These are phyloP conservation scores for Synchiropus splendidus DNA, from an alignment of 2,113 vertebrate species.

Conservation along the genomic window DNA sequence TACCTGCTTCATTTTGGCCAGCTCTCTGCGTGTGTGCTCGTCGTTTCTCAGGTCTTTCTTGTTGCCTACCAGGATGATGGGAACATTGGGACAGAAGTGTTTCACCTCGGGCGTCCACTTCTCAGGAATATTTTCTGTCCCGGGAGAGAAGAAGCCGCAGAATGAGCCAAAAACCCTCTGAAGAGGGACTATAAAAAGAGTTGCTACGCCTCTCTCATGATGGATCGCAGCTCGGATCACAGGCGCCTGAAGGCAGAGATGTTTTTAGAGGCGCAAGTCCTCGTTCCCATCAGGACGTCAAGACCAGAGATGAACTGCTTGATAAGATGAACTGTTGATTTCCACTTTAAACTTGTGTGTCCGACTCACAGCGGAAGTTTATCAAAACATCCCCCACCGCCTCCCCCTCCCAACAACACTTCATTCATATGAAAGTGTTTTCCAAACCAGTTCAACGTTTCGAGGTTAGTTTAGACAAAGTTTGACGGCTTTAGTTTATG, in stretches of 20 bases:
- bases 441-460: too few species aligned
- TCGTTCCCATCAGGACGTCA: constrained; percentile 20
- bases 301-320: constrained; percentile 1
- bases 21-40: constrained; percentile 84
- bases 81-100: constrained; percentile 96
- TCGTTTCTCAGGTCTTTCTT: constrained; percentile 96
- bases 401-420: too few species aligned
- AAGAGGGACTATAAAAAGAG: constrained; percentile 15
- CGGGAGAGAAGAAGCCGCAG: constrained; percentile 5
- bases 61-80: constrained; percentile 96
- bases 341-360: too few species aligned
- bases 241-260: constrained; percentile 26
- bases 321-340: neutral
- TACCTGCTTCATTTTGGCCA: constrained; percentile 98
- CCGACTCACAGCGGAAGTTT: neutral
- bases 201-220: constrained; percentile 32
- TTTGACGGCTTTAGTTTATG: too few species aligned
- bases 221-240: constrained; percentile 28
- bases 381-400: constrained; percentile 2
- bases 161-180: constrained; percentile 5
- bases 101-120: constrained; percentile 98
- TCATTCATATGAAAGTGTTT: too few species aligned
- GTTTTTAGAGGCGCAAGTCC: constrained; percentile 43
- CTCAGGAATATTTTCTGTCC: constrained; percentile 92
- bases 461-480: too few species aligned